These are phyloP conservation scores for Chitala chitala DNA, from an alignment of 2,113 vertebrate genomes.

Conservation along the genomic window DNA sequence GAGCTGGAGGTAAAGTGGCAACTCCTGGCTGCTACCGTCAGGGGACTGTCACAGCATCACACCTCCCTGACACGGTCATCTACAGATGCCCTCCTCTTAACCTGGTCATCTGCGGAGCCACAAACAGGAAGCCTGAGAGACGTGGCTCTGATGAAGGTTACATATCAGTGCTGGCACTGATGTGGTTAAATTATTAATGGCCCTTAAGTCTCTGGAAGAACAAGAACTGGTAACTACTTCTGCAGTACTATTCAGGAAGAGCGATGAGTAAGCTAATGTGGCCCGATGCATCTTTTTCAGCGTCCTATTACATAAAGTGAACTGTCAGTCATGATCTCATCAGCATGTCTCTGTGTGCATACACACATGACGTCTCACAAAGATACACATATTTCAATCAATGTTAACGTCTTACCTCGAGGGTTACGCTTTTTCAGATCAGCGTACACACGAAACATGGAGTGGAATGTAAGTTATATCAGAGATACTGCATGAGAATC, in stretches of 20 bases:
- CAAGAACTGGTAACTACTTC: slow-evolving; percentile 64
- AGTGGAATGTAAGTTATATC: too few relatives aligned
- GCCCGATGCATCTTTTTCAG: too few relatives aligned
- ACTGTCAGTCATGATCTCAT: too few relatives aligned
- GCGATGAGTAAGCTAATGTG: slow-evolving; percentile 50
- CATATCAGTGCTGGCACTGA: slow-evolving; percentile 64
- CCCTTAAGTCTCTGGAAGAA: slow-evolving; percentile 38
- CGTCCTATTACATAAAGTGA: too few relatives aligned
- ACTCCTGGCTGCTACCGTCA: slow-evolving; percentile 37
- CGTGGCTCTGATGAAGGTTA: slow-evolving; percentile 68
- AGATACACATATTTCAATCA: background rate
- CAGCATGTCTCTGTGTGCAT: too few relatives aligned
- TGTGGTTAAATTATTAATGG: slow-evolving; percentile 69
- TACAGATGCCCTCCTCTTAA: too few relatives aligned
- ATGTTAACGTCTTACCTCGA: background rate
- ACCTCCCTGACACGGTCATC: too few relatives aligned
- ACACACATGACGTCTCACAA: too few relatives aligned
- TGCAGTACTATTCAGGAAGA: slow-evolving; percentile 50
- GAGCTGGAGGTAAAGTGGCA: background rate
- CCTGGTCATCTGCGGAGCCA: slow-evolving; percentile 63
- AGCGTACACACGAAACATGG: background rate
- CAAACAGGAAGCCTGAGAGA: too few relatives aligned
- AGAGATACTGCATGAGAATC: too few relatives aligned
- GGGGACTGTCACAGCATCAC: background rate
- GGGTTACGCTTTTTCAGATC: background rate